Conservation (phyloP, 2,113 vertebrate species). For the Caretta caretta region DNA sequence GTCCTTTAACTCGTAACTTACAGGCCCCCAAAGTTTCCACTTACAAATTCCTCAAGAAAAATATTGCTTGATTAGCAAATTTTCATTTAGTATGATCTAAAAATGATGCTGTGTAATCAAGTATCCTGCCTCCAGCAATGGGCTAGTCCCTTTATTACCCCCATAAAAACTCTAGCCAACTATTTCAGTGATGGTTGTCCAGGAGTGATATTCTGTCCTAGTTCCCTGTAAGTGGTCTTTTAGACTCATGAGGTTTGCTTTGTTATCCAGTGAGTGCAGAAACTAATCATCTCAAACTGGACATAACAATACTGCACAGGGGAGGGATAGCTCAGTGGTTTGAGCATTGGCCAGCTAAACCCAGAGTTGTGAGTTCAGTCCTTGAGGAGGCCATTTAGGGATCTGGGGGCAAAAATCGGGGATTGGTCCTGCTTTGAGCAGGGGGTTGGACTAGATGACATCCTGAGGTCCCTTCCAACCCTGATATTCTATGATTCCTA, state of each 20-base stretch:
- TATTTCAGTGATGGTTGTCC: not conserved
- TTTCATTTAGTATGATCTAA: not conserved
- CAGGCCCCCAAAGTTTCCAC: not conserved
- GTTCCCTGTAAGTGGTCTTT: not conserved
- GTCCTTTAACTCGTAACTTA: not conserved
- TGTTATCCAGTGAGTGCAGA: not conserved
- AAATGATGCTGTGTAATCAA: not conserved
- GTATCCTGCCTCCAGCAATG: not conserved
- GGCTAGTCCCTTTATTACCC: not conserved
- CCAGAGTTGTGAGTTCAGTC: too few species aligned
- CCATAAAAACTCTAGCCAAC: not conserved
- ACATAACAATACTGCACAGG: not conserved
- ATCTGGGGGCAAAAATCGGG: too few species aligned
- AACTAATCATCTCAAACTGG: not conserved
- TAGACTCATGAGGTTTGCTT: not conserved
- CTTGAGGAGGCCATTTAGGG: too few species aligned
- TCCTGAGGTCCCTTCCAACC: too few species aligned
- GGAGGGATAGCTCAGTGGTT: too few species aligned
- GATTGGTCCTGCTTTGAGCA: too few species aligned
- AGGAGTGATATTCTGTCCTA: not conserved
- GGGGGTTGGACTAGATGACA: too few species aligned
- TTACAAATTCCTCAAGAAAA: not conserved
- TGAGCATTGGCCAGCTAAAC: too few species aligned
- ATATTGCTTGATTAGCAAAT: not conserved
- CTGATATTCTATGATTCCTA: not conserved